Evolutionary conservation across 2,113 vertebrate genomes (phyloP), one percentile per base, ranked within the genome.

Genomic region (Thomomys bottae): DNA sequence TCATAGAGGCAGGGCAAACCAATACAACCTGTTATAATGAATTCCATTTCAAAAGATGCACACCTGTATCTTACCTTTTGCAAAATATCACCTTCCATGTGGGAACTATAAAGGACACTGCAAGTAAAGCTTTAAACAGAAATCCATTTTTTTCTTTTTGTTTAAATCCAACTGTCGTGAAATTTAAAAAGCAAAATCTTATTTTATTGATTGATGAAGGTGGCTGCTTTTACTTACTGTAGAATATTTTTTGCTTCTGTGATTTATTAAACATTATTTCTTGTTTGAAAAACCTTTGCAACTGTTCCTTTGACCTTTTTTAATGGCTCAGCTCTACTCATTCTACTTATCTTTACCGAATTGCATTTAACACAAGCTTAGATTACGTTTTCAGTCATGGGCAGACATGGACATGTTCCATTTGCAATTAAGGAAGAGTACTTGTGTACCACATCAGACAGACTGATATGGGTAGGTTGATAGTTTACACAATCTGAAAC

Each of bases 21-120:
- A 92, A 92, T 88, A 70, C 67, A 85, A 82, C 9, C 91, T 87
- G 83, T 73, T 93, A n/a, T n/a, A 95, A 95, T 91, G 71, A 93
- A 91, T 77, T 90, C 80, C n/a, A 0, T 70, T 93, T 96, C 93
- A 92, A 88, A 86, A 0, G 59, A 94, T 14, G 8, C 40, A 66
- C 87, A 96, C 93, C 95, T 95, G 93, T 95, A 91, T 91, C 92
- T 93, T 89, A 87, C 68, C n/a, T 88, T 85, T 89, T 79, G 79
- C 92, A 94, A 95, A 96, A 96, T 95, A 93, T 57, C 89, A 92
- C 70, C 84, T 28, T 95, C 84, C 34, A 2, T 73, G 87, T 64
- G 76, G 75, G 70, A 92, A 36, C 49, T 12, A 61, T 72, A 59
- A 42, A 88, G 92, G 17, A 80, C 78, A 70, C 42, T 28, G 42